A percentile compares a stretch with the other conserved stretches of the same genome.
phyloP scores from a whole-genome alignment of 2,797 vertebrate species.

The Eleutherodactylus coqui region DNA sequence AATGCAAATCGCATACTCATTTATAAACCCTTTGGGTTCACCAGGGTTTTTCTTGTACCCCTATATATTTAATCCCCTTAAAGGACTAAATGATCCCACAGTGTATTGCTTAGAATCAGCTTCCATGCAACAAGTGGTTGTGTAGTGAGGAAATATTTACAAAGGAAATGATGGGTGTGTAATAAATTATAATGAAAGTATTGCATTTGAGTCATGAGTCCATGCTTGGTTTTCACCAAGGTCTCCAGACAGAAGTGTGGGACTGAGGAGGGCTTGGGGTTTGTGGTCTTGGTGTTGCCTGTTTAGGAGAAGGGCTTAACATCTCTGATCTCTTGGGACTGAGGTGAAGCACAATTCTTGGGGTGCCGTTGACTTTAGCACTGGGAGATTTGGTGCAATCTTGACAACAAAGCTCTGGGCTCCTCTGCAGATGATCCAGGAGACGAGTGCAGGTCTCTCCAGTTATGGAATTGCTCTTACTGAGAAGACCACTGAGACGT shows the following conservation, averaged over 20 bases:
- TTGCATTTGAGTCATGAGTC: not conserved
- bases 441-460: conserved; percentile 74
- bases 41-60: conserved; percentile 78
- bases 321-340: conserved; percentile 35
- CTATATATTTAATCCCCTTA: conserved; percentile 73
- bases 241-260: conserved; percentile 74
- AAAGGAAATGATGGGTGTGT: conserved; percentile 14
- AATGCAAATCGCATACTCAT: conserved; percentile 76
- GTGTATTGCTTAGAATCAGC: conserved; percentile 15
- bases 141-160: conserved; percentile 39
- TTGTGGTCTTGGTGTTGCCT: not conserved
- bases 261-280: conserved; percentile 33
- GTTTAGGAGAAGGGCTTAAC: not conserved
- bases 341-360: conserved; percentile 31
- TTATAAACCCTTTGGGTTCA: conserved; percentile 80
- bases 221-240: conserved; percentile 66
- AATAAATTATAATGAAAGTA: not conserved
- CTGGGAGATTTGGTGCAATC: conserved; percentile 70
- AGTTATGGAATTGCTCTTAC: conserved; percentile 73
- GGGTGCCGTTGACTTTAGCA: not conserved
- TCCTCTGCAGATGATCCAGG: conserved; percentile 76
- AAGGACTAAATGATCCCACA: conserved; percentile 72
- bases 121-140: conserved; percentile 26
- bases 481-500: conserved; percentile 77
- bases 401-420: conserved; percentile 68